phyloP scores from a whole-genome alignment of 2,888 invertebrate genomes.

The Cacoxenus indagator region DNA sequence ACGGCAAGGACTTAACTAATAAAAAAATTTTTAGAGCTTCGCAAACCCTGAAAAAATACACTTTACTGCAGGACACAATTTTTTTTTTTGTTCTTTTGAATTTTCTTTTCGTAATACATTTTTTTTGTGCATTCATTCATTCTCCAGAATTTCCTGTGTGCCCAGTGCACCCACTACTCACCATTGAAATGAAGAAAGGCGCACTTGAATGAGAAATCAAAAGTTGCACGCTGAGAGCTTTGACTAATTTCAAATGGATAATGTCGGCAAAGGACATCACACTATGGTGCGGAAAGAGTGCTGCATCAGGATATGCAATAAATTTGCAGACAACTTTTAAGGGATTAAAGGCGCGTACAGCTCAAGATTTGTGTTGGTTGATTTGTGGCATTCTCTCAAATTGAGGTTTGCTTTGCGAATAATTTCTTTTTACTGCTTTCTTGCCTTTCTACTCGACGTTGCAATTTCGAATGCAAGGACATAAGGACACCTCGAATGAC shows the following conservation, averaged over 20 bases:
- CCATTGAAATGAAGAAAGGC: not conserved
- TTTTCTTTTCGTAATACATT: not conserved
- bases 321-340: conserved; percentile 45
- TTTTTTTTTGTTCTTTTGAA: no score
- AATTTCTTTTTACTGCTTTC: not conserved
- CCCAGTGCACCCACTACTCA: not conserved
- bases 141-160: no score
- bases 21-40: no score
- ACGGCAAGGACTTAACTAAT: no score
- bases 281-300: not conserved
- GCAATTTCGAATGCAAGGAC: not conserved
- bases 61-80: no score
- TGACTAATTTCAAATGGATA: conserved; percentile 41
- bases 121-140: no score
- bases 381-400: conserved; percentile 37
- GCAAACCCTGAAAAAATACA: no score
- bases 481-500: not conserved
- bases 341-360: conserved; percentile 37
- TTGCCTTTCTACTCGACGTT: not conserved
- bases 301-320: conserved; percentile 43
- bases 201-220: not conserved
- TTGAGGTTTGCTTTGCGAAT: not conserved
- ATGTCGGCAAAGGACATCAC: not conserved
- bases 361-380: conserved; percentile 40
- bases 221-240: conserved; percentile 27